A percentile compares a stretch with the other conserved stretches of the same genome.
Evolutionary conservation across 2,888 invertebrate genomes (phyloP).

Genomic region (Hydropsyche betteni): DNA sequence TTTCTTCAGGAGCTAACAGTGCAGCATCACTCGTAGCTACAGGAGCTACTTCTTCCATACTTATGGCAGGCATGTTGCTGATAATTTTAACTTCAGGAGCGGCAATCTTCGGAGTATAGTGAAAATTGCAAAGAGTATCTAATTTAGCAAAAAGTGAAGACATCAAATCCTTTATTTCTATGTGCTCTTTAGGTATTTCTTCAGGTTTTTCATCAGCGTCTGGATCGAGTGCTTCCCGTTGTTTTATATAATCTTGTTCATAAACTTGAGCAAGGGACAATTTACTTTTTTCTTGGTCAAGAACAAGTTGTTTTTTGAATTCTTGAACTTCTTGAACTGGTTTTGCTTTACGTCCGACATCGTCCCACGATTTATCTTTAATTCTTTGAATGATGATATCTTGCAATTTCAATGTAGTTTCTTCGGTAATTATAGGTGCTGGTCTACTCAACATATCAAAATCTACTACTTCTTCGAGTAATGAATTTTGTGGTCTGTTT

Average conservation of each 20-base stretch:
- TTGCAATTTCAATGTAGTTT: slow-evolving; percentile 87
- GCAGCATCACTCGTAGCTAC: slow-evolving; percentile 85
- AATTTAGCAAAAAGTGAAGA: slow-evolving; percentile 81
- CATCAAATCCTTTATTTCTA: slow-evolving; percentile 80
- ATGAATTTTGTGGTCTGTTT: slow-evolving; percentile 87
- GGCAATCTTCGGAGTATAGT: slow-evolving; percentile 89
- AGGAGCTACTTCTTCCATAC: slow-evolving; percentile 96
- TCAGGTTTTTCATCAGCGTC: slow-evolving; percentile 66
- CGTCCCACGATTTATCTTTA: slow-evolving; percentile 94
- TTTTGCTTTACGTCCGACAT: slow-evolving; percentile 87
- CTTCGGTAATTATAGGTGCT: slow-evolving; percentile 91
- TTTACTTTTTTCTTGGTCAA: slow-evolving; percentile 96
- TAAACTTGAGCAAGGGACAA: slow-evolving; percentile 93
- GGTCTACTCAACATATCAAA: slow-evolving; percentile 86
- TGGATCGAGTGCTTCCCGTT: slow-evolving; percentile 68
- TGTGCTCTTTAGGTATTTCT: slow-evolving; percentile 80
- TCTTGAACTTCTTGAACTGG: slow-evolving; percentile 83
- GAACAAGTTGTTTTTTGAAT: slow-evolving; percentile 85
- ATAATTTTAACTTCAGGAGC: slow-evolving; percentile 90
- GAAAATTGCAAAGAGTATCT: slow-evolving; percentile 92
- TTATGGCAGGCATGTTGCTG: slow-evolving; percentile 88
- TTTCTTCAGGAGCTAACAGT: slow-evolving; percentile 91
- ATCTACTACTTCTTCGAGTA: slow-evolving; percentile 90
- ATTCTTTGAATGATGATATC: slow-evolving; percentile 91
- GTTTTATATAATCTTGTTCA: slow-evolving; percentile 84